Conservation (phyloP, 2,113 vertebrate species). For the Aythya baeri region DNA sequence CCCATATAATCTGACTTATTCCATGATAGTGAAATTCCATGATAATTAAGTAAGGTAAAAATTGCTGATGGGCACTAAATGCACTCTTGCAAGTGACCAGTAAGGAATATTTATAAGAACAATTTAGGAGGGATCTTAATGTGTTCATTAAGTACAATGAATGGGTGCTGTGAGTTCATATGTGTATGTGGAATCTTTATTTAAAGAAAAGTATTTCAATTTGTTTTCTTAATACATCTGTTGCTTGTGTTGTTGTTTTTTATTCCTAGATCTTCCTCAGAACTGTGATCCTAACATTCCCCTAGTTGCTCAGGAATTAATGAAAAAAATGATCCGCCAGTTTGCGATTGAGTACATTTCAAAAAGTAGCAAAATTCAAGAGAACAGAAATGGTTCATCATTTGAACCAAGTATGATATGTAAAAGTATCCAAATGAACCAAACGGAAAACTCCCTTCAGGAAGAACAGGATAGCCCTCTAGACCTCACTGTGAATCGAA, state of each 20-base stretch:
- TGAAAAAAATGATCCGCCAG: slow-evolving; percentile 98
- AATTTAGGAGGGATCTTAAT: background rate
- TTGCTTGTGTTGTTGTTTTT: slow-evolving; percentile 51
- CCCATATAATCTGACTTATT: background rate
- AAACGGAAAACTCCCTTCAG: slow-evolving; percentile 82
- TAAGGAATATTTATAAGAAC: background rate
- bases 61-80: background rate
- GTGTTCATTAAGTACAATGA: background rate
- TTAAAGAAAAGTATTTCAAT: background rate
- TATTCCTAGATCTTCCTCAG: slow-evolving; percentile 88
- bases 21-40: background rate
- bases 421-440: slow-evolving; percentile 83
- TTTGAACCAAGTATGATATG: slow-evolving; percentile 81
- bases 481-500: slow-evolving; percentile 95
- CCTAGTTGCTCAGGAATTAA: slow-evolving; percentile 96
- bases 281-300: slow-evolving; percentile 97
- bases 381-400: slow-evolving; percentile 85
- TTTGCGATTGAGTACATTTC: slow-evolving; percentile 98
- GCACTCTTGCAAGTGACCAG: background rate
- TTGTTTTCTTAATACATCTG: background rate
- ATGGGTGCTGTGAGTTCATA: too few species aligned
- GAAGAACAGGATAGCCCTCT: slow-evolving; percentile 91
- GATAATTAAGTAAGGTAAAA: background rate
- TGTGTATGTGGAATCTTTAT: background rate
- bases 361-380: slow-evolving; percentile 92